Conservation (phyloP, 2,797 vertebrate genomes). For the Euthynnus affinis region DNA sequence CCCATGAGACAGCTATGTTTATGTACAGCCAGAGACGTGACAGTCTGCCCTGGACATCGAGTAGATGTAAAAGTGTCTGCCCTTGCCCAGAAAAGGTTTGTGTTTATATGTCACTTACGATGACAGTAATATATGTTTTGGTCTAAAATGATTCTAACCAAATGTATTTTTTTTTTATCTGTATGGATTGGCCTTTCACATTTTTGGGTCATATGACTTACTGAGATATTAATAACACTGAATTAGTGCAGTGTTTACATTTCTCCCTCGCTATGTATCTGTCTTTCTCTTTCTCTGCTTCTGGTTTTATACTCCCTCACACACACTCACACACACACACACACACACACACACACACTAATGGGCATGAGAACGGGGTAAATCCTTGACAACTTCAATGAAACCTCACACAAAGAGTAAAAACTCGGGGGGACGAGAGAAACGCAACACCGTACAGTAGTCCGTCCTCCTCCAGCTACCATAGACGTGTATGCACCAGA, state of each 20-base stretch:
- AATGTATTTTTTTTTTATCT: conserved; percentile 46
- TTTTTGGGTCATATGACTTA: conserved; percentile 66
- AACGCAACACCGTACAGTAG: conserved; percentile 86
- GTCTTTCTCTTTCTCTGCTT: conserved; percentile 52
- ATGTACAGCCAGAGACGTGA: conserved; percentile 73
- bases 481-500: conserved; percentile 81
- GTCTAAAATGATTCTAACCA: conserved; percentile 60
- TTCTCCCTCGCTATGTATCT: conserved; percentile 55
- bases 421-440: conserved; percentile 77
- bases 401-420: conserved; percentile 82
- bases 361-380: conserved; percentile 81
- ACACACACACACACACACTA: conserved; percentile 50
- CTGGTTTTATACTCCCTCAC: conserved; percentile 38
- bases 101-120: conserved; percentile 76
- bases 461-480: conserved; percentile 79
- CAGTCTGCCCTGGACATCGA: conserved; percentile 64
- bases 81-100: conserved; percentile 73
- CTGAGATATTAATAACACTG: conserved; percentile 70
- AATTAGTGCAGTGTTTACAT: conserved; percentile 73
- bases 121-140: conserved; percentile 58
- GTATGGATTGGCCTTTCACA: conserved; percentile 55
- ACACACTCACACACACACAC: conserved; percentile 31
- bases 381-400: conserved; percentile 82
- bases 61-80: conserved; percentile 74
- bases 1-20: conserved; percentile 82